Conservation (phyloP, 2,888 invertebrate species). For the Podotricha telesiphe region DNA sequence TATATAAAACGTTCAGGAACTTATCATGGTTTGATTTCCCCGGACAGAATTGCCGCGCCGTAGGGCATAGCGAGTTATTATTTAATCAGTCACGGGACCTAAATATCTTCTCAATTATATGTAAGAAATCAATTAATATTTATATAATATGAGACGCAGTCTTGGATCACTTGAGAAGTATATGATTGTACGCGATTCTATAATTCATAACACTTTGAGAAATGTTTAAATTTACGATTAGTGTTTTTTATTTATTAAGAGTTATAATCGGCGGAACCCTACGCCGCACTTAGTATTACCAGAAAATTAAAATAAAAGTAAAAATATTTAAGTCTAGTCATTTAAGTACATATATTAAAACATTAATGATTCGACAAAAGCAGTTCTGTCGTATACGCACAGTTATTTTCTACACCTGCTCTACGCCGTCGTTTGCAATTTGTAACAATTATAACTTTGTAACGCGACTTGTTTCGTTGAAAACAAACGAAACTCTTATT, state of each 20-base stretch:
- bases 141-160: no score
- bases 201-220: no score
- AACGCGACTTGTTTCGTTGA: conserved; percentile 20
- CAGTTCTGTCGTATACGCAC: background rate
- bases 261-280: no score
- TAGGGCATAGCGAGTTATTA: background rate
- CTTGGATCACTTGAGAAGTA: no score
- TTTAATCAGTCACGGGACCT: background rate
- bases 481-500: conserved; percentile 6
- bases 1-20: no score
- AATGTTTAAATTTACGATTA: no score
- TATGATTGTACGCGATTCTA: no score
- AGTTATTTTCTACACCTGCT: conserved; percentile 7
- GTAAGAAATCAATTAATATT: no score
- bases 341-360: background rate
- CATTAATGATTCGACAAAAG: background rate
- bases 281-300: no score
- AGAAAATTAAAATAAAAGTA: background rate
- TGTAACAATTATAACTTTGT: conserved; percentile 25
- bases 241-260: no score
- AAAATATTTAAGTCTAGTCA: background rate
- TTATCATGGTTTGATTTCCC: conserved; percentile 16
- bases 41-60: background rate
- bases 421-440: conserved; percentile 1
- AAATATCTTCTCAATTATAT: background rate